Evolutionary conservation across 2,113 vertebrate species (phyloP).

Genomic region (Probosciger aterrimus): DNA sequence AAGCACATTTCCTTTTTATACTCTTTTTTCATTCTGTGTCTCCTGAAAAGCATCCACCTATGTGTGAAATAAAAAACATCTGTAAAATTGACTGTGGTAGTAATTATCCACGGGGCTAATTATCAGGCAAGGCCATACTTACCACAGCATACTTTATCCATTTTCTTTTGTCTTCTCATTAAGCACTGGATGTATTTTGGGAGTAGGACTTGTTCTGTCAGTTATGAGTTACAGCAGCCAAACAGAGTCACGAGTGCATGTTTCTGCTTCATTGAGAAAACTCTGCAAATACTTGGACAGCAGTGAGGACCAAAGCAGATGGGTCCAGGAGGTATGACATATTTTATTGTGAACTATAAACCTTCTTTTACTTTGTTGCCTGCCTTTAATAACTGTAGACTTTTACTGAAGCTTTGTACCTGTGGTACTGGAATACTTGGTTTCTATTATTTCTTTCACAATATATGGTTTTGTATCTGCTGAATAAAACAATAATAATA

Average conservation of each 20-base stretch:
- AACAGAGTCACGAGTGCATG: conserved; percentile 67
- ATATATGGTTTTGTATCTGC: not conserved
- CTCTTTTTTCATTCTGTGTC: not conserved
- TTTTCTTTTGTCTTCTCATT: not conserved
- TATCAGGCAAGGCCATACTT: not conserved
- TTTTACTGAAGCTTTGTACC: not conserved
- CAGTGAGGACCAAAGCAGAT: conserved; percentile 79
- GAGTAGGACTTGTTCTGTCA: conserved; percentile 85
- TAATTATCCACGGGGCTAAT: not conserved
- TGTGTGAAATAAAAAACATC: not conserved
- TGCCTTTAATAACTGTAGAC: not conserved
- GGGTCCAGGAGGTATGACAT: conserved; percentile 86
- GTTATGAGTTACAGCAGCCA: conserved; percentile 82
- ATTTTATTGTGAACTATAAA: not conserved
- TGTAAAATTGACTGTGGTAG: not conserved
- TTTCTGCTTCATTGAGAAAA: conserved; percentile 71
- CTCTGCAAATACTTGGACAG: conserved; percentile 78
- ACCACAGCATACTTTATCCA: not conserved
- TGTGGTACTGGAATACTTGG: not conserved
- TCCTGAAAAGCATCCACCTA: not conserved
- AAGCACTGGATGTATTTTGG: conserved; percentile 87
- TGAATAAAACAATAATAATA: not conserved
- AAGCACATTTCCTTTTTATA: not conserved
- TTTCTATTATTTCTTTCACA: not conserved
- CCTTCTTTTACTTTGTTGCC: not conserved